A percentile compares a stretch with the other conserved stretches of the same genome.
Conservation (phyloP, 2,113 vertebrate species). For the Setophaga coronata region DNA sequence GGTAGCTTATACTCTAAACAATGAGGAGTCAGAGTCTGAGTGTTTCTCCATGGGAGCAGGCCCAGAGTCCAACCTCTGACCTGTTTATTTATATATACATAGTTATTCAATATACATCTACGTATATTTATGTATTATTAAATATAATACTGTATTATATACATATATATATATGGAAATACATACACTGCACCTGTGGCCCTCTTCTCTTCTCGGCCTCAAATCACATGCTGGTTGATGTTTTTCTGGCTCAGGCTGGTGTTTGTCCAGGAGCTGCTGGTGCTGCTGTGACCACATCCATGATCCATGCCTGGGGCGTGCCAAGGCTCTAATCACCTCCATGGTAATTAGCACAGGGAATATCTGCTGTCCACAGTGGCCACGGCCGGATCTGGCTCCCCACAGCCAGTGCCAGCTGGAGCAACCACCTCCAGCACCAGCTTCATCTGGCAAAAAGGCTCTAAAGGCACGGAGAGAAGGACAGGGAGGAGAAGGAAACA, state of each 20-base stretch:
- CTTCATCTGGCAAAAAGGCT: not conserved
- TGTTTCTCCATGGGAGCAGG: not conserved
- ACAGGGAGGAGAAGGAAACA: not conserved
- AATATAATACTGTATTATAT: no score
- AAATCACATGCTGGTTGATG: not conserved
- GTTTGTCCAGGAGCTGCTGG: not conserved
- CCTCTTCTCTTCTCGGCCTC: not conserved
- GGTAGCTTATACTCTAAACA: not conserved
- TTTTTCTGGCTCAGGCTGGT: not conserved
- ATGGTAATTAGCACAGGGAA: not conserved
- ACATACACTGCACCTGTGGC: not conserved
- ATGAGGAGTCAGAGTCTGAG: fast-evolving
- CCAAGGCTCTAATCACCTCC: not conserved
- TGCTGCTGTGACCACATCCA: not conserved
- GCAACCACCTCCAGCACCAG: fast-evolving
- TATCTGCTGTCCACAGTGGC: not conserved
- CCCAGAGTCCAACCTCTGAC: not conserved
- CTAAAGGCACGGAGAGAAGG: not conserved
- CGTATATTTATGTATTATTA: not conserved
- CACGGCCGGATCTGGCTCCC: fast-evolving
- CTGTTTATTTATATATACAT: no score
- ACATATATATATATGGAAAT: not conserved
- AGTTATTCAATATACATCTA: not conserved
- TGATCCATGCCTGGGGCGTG: fast-evolving
- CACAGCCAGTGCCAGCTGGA: fast-evolving